A percentile compares a stretch with the other conserved stretches of the same genome.
Conservation (phyloP, 2,888 invertebrate genomes). For the Polymixis lichenea region DNA sequence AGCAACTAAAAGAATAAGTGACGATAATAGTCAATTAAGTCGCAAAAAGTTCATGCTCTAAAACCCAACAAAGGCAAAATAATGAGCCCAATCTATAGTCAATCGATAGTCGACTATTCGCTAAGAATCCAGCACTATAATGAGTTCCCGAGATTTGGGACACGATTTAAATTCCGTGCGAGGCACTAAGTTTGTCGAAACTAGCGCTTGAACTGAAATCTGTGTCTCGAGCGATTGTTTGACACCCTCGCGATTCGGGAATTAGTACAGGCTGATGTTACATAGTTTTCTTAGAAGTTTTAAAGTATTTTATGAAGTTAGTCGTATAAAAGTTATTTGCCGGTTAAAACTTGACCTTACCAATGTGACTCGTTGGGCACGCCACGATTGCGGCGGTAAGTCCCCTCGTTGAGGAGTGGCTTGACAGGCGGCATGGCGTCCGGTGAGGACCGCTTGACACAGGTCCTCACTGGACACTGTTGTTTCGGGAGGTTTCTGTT, state of each 20-base stretch:
- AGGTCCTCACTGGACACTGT: too few relatives aligned
- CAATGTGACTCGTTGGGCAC: too few relatives aligned
- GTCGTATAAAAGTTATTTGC: too few relatives aligned
- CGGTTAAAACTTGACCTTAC: too few relatives aligned
- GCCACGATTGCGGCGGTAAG: too few relatives aligned
- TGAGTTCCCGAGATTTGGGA: conserved; percentile 32
- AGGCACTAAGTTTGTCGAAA: conserved; percentile 18
- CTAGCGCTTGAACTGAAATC: conserved; percentile 21
- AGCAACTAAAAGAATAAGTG: not conserved
- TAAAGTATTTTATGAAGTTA: too few relatives aligned
- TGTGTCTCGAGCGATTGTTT: conserved; percentile 9
- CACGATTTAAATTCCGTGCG: conserved; percentile 43
- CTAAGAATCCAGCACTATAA: conserved; percentile 30
- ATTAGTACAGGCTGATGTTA: not conserved
- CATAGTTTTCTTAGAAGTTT: not conserved
- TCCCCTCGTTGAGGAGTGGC: too few relatives aligned
- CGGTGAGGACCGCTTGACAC: too few relatives aligned
- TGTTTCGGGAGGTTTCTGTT: too few relatives aligned
- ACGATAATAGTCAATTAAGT: not conserved
- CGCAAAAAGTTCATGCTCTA: not conserved
- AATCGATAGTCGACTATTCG: conserved; percentile 8
- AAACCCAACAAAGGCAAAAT: not conserved
- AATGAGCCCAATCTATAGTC: conserved; percentile 32
- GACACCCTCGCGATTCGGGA: not conserved
- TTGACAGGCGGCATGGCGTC: too few relatives aligned